Base-by-base conservation (phyloP, 1,140 invertebrate species). In the Pemphigus obesinymphae region DNA sequence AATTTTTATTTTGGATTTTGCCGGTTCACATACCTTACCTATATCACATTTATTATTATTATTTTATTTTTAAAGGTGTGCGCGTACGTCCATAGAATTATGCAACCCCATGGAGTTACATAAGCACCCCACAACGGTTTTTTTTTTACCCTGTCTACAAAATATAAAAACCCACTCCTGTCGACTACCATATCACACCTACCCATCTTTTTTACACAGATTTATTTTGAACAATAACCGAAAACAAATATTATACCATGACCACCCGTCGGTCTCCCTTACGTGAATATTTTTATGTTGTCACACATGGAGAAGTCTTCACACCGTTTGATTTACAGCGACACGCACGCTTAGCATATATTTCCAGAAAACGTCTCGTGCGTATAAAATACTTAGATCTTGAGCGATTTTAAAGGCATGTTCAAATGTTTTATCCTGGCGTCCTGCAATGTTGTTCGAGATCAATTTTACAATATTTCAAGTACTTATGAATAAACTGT, bases 261-360 rank as follows among this genome's bases (percentile, higher is more conserved):
- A 7, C 45, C 73, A 40, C 73, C 73, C 73, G 73, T 13, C 31
- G 73, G 37, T 40, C 8, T 58, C 17, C 50, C 11, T 75, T 6
- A 31, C 70, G 45, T 75, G 48, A 50, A 75, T 48, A 75, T 53
- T 15, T 76, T n/a, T 55, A 40, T 17, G 50, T 37, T 37, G 73
- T 34, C 48, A 55, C 50, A 58, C 20, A 53, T 17, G 50, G 31
- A 23, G 53, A 58, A 76, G 50, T 76, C 58, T 76, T 53, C 48
- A 76, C 48, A n/a, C 20, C 29, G 73, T 76, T 55, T 76, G 73
- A 76, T 76, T 58, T 76, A 76, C 50, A 23, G 6, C 20, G 11
- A 13, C n/a, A 20, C n/a, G 34, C 34, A 37, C 29, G 58, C 26
- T 31, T 61, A 58, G 23, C 53, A 58, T 58, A 58, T 61, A 29